Percentiles rank a stretch among this genome's conserved stretches.
Evolutionary conservation across 1,140 invertebrate genomes (phyloP).

Genomic region (Drosophila orosa): DNA sequence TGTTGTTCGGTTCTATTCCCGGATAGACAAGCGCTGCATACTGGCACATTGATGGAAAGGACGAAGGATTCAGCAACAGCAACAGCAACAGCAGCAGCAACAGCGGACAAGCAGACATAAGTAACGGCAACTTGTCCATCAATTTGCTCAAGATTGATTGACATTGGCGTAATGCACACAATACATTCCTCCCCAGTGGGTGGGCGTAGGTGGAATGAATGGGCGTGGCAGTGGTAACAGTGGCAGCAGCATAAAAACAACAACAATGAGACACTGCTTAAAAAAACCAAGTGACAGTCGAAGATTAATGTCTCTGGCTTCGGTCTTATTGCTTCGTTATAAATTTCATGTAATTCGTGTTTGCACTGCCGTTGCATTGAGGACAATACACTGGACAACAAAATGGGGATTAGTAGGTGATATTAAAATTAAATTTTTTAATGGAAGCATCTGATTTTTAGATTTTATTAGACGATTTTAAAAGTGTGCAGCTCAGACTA

Average conservation of each 20-base stretch:
- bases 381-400: constrained; percentile 33
- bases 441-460: neutral
- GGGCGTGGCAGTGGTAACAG: constrained; percentile 40
- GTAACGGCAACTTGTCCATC: constrained; percentile 80
- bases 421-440: neutral
- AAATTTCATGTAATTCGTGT: constrained; percentile 59
- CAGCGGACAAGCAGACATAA: constrained; percentile 52
- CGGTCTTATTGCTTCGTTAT: constrained; percentile 63
- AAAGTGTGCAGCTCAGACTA: too few relatives aligned
- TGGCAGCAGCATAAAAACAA: constrained; percentile 6
- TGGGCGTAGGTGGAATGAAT: constrained; percentile 15
- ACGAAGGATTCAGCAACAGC: constrained; percentile 18
- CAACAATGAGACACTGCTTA: constrained; percentile 22
- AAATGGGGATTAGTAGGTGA: neutral
- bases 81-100: constrained; percentile 1
- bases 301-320: constrained; percentile 75
- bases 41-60: constrained; percentile 22
- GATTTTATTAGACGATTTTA: too few relatives aligned
- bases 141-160: constrained; percentile 83
- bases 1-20: constrained; percentile 20
- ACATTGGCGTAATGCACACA: constrained; percentile 81
- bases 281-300: constrained; percentile 65
- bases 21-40: constrained; percentile 29
- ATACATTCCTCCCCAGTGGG: constrained; percentile 54
- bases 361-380: constrained; percentile 47